Evolutionary conservation across 1,140 invertebrate genomes (phyloP), one percentile per base, ranked within the genome.

Genomic region (Drosophila ambigua): DNA sequence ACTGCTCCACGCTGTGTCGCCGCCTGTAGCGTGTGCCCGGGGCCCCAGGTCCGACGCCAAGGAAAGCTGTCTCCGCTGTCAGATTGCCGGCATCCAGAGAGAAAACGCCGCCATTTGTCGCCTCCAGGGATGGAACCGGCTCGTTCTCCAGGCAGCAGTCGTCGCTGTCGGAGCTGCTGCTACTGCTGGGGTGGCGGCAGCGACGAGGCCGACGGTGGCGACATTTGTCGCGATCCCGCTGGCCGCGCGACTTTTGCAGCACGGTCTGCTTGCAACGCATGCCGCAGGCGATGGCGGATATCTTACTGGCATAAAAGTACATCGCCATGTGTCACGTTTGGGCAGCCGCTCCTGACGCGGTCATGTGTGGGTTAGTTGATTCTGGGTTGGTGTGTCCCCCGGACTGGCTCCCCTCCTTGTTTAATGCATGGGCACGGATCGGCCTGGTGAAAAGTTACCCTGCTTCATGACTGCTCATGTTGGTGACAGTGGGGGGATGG

Each of bases 181-280:
- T 46, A 35, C 28, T 64, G 62, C 45, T 81, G 75, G 43, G 73
- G 53, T 76, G 85, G 13, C 78, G 79, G 49, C 68, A 72, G 13
- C 58, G 62, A 5, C 68, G 72, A 13, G 54, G 62, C 4, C 50
- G 51, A 2, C 28, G 65, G 11, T 60, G 48, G 11, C 65, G 61
- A n/a, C 55, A 49, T 80, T 91, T 90, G 72, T 92, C 92, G 73
- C 67, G 90, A 93, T 93, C 92, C 81, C 93, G 92, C 92, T 93
- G 93, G 91, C 83, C 91, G 79, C 90, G 89, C 49, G 90, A 90
- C 60, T 91, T 91, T 65, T 91, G 90, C 54, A 91, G 57, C 53
- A 92, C 83, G 16, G 16, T 1, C 59, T 83, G 85, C 67, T 82
- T 84, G 84, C 91, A 92, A 62, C 91, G 90, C 75, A 82, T 90